Evolutionary conservation across 1,140 invertebrate genomes (phyloP), one percentile per base, ranked within the genome.

Genomic region (Lanistes nyassanus): DNA sequence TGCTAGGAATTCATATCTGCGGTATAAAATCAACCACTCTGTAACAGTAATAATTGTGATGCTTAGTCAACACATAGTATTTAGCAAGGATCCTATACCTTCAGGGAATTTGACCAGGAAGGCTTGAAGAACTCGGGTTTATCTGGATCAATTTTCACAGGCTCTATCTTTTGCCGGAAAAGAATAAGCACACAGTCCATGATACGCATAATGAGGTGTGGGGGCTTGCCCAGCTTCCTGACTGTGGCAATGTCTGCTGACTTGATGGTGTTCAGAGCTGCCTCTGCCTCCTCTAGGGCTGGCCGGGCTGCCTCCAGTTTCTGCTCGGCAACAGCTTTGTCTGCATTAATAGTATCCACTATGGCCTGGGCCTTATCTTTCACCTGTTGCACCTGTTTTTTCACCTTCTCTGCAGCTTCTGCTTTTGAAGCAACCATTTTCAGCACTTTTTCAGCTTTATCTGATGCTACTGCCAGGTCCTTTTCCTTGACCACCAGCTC

Each of bases 161-260:
- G 91, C 87, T 96, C 94, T 51, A 96, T 89, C 90, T 93, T 95
- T 78, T 95, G 92, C 90, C 97, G 95, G 84, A 98, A 98, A 3
- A 99, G 89, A 76, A 99, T 95, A 60, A 98, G 88, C 0, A 98
- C 96, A 85, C 95, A 97, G 84, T 98, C 97, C 97, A 99, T 98
- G 76, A 99, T 98, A 80, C 97, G 92, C 96, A 98, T 98, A 81
- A 98, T 98, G 0, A 99, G 90, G 90, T 98, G 97, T 9, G 97
- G 97, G 3, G 97, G 97, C 81, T 96, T 91, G 9, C 96, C 96
- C 39, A 98, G 88, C 90, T 98, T 98, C 81, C 97, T 92, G 0
- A 98, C 96, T 19, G 96, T 89, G 37, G 89, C 72, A 83, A 99
- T 98, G 86, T 98, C 96, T 2, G 96, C 95, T 75, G 96, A 96